Percentiles rank a stretch among this genome's conserved stretches.
Evolutionary conservation across 2,888 invertebrate genomes (phyloP).

Genomic region (Camponotus fellah): DNA sequence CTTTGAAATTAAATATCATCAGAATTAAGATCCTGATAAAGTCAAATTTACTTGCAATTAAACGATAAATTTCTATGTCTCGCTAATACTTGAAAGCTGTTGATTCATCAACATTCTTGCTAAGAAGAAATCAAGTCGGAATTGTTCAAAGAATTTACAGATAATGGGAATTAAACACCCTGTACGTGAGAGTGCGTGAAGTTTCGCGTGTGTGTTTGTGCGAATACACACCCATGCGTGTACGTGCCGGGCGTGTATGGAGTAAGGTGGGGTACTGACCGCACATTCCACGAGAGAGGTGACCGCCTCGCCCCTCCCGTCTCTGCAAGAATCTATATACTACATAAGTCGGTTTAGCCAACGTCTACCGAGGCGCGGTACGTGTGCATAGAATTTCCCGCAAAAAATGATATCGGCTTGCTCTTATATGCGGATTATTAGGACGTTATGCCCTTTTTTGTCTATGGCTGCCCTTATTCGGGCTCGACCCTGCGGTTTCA

Average conservation of each 20-base stretch:
- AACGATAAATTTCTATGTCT: not conserved
- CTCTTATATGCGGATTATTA: conserved; percentile 27
- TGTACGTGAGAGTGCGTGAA: conserved; percentile 24
- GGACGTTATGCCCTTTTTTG: conserved; percentile 7
- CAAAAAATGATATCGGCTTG: conserved; percentile 17
- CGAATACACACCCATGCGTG: conserved; percentile 38
- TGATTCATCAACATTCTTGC: not conserved
- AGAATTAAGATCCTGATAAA: not conserved
- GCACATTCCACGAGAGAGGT: conserved; percentile 80
- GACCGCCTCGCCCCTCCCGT: conserved; percentile 75
- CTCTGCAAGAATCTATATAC: conserved; percentile 63
- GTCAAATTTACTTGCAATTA: not conserved
- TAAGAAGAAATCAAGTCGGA: not conserved
- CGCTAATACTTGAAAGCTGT: not conserved
- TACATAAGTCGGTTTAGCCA: conserved; percentile 49
- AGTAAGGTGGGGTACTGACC: conserved; percentile 79
- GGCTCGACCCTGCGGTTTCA: not conserved
- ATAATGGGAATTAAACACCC: conserved; percentile 20
- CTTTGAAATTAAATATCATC: not conserved
- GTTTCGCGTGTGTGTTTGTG: conserved; percentile 25
- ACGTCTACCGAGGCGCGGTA: conserved; percentile 47
- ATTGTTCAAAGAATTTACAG: conserved; percentile 23
- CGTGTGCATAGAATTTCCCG: conserved; percentile 46
- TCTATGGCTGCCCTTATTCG: not conserved
- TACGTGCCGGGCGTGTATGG: conserved; percentile 57